Evolutionary conservation across 2,797 vertebrate species (phyloP), one percentile per base, ranked within the genome.

Genomic region (Macropodus opercularis): DNA sequence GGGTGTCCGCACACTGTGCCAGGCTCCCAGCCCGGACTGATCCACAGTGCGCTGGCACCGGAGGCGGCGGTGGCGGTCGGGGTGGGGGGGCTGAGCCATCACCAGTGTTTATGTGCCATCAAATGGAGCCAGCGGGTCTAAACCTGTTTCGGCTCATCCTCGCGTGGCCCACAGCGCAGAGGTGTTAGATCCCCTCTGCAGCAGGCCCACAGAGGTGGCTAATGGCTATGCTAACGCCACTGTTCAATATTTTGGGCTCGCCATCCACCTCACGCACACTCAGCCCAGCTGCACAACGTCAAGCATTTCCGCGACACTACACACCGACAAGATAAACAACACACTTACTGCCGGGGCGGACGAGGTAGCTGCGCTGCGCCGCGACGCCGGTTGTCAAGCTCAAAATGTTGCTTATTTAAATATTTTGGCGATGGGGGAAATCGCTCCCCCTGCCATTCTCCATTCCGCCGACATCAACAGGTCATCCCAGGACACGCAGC

Each of bases 401-500:
- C 42, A 36, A 69, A 80, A 84, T 67, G 77, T 82, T 52, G 76
- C 86, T 80, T 78, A 85, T 84, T 89, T 87, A 84, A 88, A 88
- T 87, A 81, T 84, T 81, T 85, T 63, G 76, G 87, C 76, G 86
- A 85, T 85, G 84, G 87, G 87, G 83, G 81, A 80, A 87, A 85
- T 84, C 87, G 82, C 86, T 83, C 81, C 86, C 86, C 88, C 90
- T 92, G 87, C 85, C 87, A 86, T 84, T 85, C 90, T 90, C 88
- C 89, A 91, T 91, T 90, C 87, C 80, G 85, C 90, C 89, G 89
- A 92, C 92, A 92, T 93, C 93, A 93, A 94, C 93, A 94, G 93
- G 93, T 94, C 93, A 94, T 92, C 92, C 92, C 92, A 87, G 93
- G 93, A 94, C 93, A 92, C 84, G 88, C 91, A 90, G 91, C 90